These are phyloP conservation scores for Symphodus melops DNA, from an alignment of 2,113 vertebrate species.

Conservation along the genomic window DNA sequence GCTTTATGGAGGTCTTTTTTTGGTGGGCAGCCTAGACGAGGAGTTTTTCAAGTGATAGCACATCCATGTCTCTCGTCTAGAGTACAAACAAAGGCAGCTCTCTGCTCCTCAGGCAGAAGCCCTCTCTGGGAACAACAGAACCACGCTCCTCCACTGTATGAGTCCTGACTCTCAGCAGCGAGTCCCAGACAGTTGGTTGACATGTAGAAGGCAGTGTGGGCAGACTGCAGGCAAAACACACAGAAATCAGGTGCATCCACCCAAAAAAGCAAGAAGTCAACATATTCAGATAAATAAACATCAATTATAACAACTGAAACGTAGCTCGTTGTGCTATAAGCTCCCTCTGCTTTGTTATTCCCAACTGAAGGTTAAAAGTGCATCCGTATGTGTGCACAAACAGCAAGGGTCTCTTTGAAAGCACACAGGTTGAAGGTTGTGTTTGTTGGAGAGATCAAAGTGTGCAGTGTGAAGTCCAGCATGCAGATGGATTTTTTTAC, in stretches of 20 bases:
- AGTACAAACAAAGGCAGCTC: slow-evolving; percentile 66
- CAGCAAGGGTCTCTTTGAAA: slow-evolving; percentile 10
- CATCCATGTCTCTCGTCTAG: slow-evolving; percentile 55
- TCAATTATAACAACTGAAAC: neutral
- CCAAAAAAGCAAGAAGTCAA: neutral
- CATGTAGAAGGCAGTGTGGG: slow-evolving; percentile 10
- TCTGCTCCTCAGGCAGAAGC: slow-evolving; percentile 42
- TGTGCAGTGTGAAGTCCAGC: neutral
- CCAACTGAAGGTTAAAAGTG: slow-evolving; percentile 18
- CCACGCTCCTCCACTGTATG: slow-evolving; percentile 2
- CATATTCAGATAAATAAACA: neutral
- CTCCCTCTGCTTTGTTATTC: slow-evolving; percentile 6
- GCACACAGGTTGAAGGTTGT: slow-evolving; percentile 47
- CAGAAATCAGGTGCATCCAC: neutral
- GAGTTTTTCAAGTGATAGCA: slow-evolving; percentile 59
- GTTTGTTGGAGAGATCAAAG: slow-evolving; percentile 50
- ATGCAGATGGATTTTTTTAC: neutral
- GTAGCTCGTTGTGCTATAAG: too few relatives aligned
- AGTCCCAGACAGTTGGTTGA: slow-evolving; percentile 7
- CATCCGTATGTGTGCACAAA: slow-evolving; percentile 11
- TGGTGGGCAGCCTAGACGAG: slow-evolving; percentile 58
- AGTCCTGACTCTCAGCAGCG: slow-evolving; percentile 17
- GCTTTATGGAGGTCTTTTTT: slow-evolving; percentile 52
- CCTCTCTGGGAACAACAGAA: slow-evolving; percentile 55
- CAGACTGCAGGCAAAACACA: neutral